Evolutionary conservation across 2,888 invertebrate species (phyloP).

Genomic region (Trissoscelio sp.): DNA sequence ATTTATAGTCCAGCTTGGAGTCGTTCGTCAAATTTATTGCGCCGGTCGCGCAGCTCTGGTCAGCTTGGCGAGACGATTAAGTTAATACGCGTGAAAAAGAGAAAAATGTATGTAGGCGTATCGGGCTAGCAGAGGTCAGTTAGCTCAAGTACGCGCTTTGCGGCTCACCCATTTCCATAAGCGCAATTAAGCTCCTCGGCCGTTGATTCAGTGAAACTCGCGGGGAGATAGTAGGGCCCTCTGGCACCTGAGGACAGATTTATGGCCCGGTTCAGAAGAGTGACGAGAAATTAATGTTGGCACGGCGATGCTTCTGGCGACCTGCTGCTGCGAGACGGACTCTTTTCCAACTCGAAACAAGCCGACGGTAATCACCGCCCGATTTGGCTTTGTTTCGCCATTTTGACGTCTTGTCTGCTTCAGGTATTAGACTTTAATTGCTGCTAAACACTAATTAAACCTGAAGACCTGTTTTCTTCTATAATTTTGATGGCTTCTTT

Average conservation of each 20-base stretch:
- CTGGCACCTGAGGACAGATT: slow-evolving; percentile 71
- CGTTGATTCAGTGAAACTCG: slow-evolving; percentile 69
- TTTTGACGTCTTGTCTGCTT: not conserved
- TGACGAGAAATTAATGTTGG: slow-evolving; percentile 75
- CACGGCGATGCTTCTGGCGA: slow-evolving; percentile 72
- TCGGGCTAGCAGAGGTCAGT: slow-evolving; percentile 67
- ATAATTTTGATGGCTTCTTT: not conserved
- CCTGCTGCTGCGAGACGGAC: slow-evolving; percentile 63
- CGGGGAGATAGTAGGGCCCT: slow-evolving; percentile 68
- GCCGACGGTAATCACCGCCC: slow-evolving; percentile 6
- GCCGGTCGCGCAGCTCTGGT: slow-evolving; percentile 61
- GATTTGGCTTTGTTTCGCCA: slow-evolving; percentile 17
- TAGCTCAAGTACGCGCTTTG: slow-evolving; percentile 64
- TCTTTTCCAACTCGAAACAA: slow-evolving; percentile 45
- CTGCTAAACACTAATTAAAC: not conserved
- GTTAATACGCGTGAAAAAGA: slow-evolving; percentile 68
- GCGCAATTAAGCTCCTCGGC: slow-evolving; percentile 68
- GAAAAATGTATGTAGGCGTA: slow-evolving; percentile 69
- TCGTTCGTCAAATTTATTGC: slow-evolving; percentile 71
- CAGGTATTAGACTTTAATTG: not conserved
- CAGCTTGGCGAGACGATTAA: slow-evolving; percentile 69
- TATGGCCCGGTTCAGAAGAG: slow-evolving; percentile 69
- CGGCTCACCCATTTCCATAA: slow-evolving; percentile 69
- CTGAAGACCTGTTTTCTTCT: not conserved
- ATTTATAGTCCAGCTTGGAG: slow-evolving; percentile 69